Base-by-base conservation (phyloP, 2,113 vertebrate species). In the Rhineura floridana region DNA sequence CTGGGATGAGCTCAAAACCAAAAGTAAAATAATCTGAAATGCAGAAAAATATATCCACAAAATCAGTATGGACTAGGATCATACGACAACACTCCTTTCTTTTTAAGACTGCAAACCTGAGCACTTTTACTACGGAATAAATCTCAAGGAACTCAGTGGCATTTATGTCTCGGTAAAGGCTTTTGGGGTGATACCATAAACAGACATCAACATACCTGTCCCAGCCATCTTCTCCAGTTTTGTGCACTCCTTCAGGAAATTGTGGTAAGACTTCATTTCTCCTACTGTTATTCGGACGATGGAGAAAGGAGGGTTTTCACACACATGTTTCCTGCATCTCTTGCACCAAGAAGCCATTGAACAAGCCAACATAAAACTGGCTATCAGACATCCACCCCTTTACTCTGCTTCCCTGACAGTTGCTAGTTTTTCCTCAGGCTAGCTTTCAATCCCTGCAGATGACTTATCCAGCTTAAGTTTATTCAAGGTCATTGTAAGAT, bases 191-290 rank as follows among this genome's bases (percentile, higher is more conserved):
- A 6, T 4, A 3, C 42, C 3, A 1, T 36, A 65, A 83, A 65
- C 12, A 63, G 52, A 39, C 6, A 39, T 62, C 15, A 21, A 96
- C 97, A 13, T 98, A 98, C 98, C 97, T 98, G 93, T 94, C 75
- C 83, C 84, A n/a, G 91, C 88, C 88, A 93, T 87, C n/a, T n/a
- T 81, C 83, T 96, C 96, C 46, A 97, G 94, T 65, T 94, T 95
- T 92, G 94, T 30, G 92, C 98, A 98, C 89, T 94, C 96, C 92
- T 91, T 96, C 86, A 98, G 93, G 92, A 99, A 97, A 91, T 89
- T 96, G 90, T 97, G 96, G 21, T 98, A 99, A 17, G 97, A 97
- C 93, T 97, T 96, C 98, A 99, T 99, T 96, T 99, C 98, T 30
- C 95, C 97, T 55, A 96, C 96, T 13, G 98, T 97, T 93, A 99